Percentiles rank a stretch among this genome's conserved stretches.
Conservation (phyloP, 2,797 vertebrate species). For the Uromys caudimaculatus region DNA sequence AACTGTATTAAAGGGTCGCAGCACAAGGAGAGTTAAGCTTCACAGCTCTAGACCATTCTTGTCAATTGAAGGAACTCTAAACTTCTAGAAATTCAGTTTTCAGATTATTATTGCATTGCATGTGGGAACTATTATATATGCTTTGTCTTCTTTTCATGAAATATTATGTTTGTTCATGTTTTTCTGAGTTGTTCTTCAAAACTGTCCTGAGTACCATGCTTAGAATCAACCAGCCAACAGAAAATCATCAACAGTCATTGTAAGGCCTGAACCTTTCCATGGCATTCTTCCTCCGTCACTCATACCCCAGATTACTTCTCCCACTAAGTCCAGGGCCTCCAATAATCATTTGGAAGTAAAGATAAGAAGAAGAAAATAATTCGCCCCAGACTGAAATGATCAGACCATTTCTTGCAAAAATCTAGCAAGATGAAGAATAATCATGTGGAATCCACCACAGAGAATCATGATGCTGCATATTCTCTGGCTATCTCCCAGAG, state of each 20-base stretch:
- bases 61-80: neutral
- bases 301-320: neutral
- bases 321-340: neutral
- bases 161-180: slow-evolving; percentile 2
- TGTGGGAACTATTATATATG: neutral
- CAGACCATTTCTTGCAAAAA: neutral
- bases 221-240: neutral
- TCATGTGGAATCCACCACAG: neutral
- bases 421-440: neutral
- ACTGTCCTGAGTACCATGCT: neutral
- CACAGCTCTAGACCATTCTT: neutral
- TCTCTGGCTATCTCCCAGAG: neutral
- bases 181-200: slow-evolving; percentile 55
- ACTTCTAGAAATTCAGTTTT: slow-evolving; percentile 43
- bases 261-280: neutral
- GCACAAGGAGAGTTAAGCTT: neutral
- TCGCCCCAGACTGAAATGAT: neutral
- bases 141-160: slow-evolving; percentile 45
- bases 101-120: neutral
- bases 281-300: slow-evolving; percentile 9
- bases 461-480: neutral
- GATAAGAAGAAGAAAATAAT: neutral
- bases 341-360: slow-evolving; percentile 36
- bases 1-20: neutral
- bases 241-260: neutral